phyloP scores from a whole-genome alignment of 2,888 invertebrate genomes.

The Oeneis ivallda region DNA sequence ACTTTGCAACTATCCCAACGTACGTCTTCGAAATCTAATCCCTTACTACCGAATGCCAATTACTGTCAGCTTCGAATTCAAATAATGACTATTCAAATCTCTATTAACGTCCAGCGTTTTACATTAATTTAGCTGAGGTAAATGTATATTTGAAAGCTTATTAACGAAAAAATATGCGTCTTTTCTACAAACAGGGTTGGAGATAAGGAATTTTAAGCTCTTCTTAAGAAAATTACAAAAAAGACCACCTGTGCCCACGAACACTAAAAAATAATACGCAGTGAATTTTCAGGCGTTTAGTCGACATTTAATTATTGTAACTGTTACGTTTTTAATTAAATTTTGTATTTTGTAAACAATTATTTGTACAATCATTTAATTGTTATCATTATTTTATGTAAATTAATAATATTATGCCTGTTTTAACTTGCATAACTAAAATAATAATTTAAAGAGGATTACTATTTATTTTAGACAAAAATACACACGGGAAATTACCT shows the following conservation, averaged over 20 bases:
- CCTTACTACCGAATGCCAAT: conserved; percentile 54
- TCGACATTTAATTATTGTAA: conserved; percentile 7
- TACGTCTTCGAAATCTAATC: conserved; percentile 52
- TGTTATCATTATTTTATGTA: neutral
- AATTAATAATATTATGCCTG: too few species aligned
- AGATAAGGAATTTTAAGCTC: conserved; percentile 20
- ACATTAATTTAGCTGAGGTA: conserved; percentile 3
- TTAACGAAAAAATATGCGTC: conserved; percentile 13
- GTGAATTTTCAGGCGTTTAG: conserved; percentile 12
- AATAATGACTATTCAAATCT: conserved; percentile 10
- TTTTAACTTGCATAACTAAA: too few species aligned
- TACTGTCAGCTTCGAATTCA: conserved; percentile 31
- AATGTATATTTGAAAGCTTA: neutral
- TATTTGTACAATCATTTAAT: neutral
- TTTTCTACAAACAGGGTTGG: conserved; percentile 15
- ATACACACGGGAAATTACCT: too few species aligned
- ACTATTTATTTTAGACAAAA: too few species aligned
- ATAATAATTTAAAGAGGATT: too few species aligned
- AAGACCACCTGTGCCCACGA: conserved; percentile 21
- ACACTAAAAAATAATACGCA: conserved; percentile 9
- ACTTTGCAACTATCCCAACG: conserved; percentile 64
- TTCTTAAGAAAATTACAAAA: conserved; percentile 15
- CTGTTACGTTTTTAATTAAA: conserved; percentile 5
- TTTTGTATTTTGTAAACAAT: neutral
- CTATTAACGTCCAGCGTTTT: neutral